Evolutionary conservation across 2,797 vertebrate genomes (phyloP).

Genomic region (Phataginus tetradactyla): DNA sequence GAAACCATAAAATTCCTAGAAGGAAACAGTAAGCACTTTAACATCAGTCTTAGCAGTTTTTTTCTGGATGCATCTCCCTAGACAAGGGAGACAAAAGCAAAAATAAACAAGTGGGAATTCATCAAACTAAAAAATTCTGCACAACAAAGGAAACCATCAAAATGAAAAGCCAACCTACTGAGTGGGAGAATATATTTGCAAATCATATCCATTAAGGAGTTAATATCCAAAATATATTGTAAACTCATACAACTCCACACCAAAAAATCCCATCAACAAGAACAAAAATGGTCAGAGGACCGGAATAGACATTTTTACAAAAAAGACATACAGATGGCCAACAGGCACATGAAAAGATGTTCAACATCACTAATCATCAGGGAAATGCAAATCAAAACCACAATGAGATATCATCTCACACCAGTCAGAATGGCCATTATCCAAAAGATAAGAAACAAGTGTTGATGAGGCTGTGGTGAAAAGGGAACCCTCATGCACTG

Average conservation of each 20-base stretch:
- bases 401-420: neutral
- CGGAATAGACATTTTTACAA: neutral
- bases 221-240: neutral
- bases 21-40: neutral
- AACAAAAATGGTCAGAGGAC: neutral
- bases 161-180: neutral
- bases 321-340: neutral
- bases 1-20: neutral
- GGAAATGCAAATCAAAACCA: neutral
- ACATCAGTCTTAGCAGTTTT: neutral
- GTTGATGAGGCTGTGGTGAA: neutral
- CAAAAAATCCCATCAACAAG: neutral
- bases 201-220: neutral
- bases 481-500: neutral
- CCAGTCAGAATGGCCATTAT: neutral
- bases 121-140: neutral
- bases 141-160: neutral
- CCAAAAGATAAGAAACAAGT: neutral
- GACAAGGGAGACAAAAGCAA: neutral
- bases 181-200: neutral
- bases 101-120: neutral
- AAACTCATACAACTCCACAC: neutral
- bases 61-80: neutral
- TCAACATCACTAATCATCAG: neutral
- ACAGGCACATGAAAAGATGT: neutral